Evolutionary conservation across 2,113 vertebrate species (phyloP).

Genomic region (Poeciliopsis turrubarensis): DNA sequence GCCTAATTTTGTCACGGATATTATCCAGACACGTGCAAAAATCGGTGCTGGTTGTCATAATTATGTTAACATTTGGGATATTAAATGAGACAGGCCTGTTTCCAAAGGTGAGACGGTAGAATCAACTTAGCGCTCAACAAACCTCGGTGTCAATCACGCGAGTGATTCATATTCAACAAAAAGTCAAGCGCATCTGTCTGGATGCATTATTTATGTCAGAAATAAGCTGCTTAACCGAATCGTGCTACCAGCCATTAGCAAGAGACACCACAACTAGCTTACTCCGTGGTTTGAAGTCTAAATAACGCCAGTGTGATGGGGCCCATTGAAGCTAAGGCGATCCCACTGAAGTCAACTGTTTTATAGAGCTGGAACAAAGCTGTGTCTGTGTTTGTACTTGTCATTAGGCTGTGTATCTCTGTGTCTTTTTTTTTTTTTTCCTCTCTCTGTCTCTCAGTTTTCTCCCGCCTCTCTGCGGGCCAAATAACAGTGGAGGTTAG

Average conservation of each 20-base stretch:
- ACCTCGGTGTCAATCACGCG: conserved; percentile 76
- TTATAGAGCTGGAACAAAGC: conserved; percentile 74
- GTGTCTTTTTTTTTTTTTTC: conserved; percentile 11
- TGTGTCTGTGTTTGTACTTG: conserved; percentile 74
- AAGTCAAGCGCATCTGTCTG: conserved; percentile 80
- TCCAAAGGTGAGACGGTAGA: conserved; percentile 76
- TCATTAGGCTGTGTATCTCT: conserved; percentile 70
- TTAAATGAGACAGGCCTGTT: conserved; percentile 78
- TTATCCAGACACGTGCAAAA: conserved; percentile 69
- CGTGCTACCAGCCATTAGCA: conserved; percentile 80
- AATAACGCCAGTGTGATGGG: conserved; percentile 79
- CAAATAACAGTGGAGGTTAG: conserved; percentile 75
- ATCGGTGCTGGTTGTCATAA: conserved; percentile 77
- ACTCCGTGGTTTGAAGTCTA: conserved; percentile 79
- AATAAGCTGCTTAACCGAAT: conserved; percentile 81
- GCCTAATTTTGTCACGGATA: conserved; percentile 78
- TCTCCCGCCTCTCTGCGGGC: conserved; percentile 50
- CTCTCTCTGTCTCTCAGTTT: conserved; percentile 2
- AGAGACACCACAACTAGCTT: conserved; percentile 75
- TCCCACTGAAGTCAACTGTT: conserved; percentile 69
- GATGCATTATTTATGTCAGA: conserved; percentile 82
- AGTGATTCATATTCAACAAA: conserved; percentile 73
- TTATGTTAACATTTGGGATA: conserved; percentile 72
- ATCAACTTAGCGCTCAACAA: conserved; percentile 74
- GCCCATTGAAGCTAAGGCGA: conserved; percentile 68